Evolutionary conservation across 2,113 vertebrate species (phyloP), one percentile per base, ranked within the genome.

Genomic region (Platichthys stellatus): DNA sequence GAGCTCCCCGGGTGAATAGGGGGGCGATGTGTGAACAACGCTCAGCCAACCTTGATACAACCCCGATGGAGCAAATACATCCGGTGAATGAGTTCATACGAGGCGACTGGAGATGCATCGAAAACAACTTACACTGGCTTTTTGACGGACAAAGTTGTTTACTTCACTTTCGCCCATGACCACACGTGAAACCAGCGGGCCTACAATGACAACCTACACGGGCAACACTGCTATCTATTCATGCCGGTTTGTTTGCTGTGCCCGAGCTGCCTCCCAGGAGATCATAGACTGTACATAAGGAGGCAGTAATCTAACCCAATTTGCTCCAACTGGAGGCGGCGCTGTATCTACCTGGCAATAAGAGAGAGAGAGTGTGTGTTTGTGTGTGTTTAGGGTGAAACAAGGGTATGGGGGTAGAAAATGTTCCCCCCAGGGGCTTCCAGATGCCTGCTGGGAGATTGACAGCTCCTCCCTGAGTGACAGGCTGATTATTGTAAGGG

Each of bases 211-310:
- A 28, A 57, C 72, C 47, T 66, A 54, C 49, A 1, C 2, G 17
- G 45, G 63, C 68, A 72, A 90, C 88, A 90, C 89, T 90, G 81
- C 62, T 0, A 61, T 24, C 82, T 68, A 86, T 89, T 91, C 86
- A 89, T 77, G 53, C 38, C 2, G 7, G 45, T 43, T 69, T 89
- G 74, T 89, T 90, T 88, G 65, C 86, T 21, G 5, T n/a, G 56
- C 73, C 47, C 20, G 17, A 31, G 54, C 74, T 45, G 51, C 57
- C 73, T 78, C 82, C 64, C 78, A n/a, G 1, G 24, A 83, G 75
- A 83, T 76, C 63, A 59, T 17, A 21, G 26, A 69, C 74, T 63
- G 83, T 58, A 73, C 43, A 80, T 75, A 84, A 76, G 64, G 56
- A 80, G 43, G 73, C 65, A 68, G 23, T 81, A 69, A 84, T 84